Evolutionary conservation across 2,797 vertebrate genomes (phyloP).

Genomic region (Rhinophrynus dorsalis): DNA sequence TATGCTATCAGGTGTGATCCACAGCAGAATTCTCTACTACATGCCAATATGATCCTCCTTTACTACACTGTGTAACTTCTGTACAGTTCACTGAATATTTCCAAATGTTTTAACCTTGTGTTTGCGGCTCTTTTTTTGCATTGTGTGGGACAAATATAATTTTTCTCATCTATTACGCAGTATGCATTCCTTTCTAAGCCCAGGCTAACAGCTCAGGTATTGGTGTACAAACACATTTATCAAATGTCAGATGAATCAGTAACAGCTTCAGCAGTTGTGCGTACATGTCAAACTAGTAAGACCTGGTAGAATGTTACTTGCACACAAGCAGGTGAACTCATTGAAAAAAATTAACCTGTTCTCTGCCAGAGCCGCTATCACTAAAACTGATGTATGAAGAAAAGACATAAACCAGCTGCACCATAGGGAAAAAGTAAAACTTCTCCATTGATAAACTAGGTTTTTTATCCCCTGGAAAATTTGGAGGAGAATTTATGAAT

Average conservation of each 20-base stretch:
- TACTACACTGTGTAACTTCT: neutral
- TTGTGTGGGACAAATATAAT: slow-evolving; percentile 8
- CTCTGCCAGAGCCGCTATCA: no score
- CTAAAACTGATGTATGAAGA: no score
- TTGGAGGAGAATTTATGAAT: no score
- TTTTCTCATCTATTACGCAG: slow-evolving; percentile 9
- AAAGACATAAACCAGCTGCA: no score
- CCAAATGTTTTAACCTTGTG: neutral
- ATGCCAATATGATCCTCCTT: slow-evolving; percentile 32
- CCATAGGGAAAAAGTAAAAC: no score
- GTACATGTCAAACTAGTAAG: slow-evolving; percentile 25
- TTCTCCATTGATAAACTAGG: no score
- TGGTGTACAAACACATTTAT: slow-evolving; percentile 43
- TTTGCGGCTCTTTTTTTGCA: neutral
- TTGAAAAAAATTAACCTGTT: no score
- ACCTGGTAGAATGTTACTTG: slow-evolving; percentile 7
- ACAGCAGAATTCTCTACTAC: slow-evolving; percentile 54
- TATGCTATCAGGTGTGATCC: slow-evolving; percentile 59
- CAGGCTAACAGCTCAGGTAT: slow-evolving; percentile 16
- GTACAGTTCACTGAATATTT: neutral
- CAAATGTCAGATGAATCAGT: slow-evolving; percentile 46
- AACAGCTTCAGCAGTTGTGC: slow-evolving; percentile 24
- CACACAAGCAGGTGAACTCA: no score
- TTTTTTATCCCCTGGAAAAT: no score
- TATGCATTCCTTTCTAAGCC: slow-evolving; percentile 25